Evolutionary conservation across 2,797 vertebrate genomes (phyloP).

Genomic region (Hybognathus amarus): DNA sequence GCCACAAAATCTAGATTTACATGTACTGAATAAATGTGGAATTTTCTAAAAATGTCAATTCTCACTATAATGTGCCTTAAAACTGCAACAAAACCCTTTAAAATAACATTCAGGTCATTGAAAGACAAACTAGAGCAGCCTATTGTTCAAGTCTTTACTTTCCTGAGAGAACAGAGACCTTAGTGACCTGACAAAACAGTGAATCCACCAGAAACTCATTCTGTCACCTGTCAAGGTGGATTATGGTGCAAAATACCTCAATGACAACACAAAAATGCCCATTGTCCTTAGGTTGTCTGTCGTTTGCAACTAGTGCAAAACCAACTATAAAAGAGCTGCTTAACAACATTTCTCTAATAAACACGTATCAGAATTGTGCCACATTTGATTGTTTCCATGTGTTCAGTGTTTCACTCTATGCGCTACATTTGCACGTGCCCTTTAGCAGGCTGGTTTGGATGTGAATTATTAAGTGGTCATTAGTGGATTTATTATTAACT

Average conservation of each 20-base stretch:
- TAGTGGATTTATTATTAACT: neutral
- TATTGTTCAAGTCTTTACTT: constrained; percentile 56
- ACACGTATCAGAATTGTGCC: neutral
- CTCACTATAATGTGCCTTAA: constrained; percentile 58
- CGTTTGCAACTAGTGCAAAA: constrained; percentile 16
- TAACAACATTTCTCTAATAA: neutral
- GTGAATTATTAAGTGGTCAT: neutral
- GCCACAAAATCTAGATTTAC: constrained; percentile 58
- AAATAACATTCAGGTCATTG: constrained; percentile 47
- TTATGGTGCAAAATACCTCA: constrained; percentile 4
- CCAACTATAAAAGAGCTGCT: constrained; percentile 5
- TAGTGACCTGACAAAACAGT: constrained; percentile 44
- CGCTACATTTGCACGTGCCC: neutral
- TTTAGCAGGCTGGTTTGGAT: constrained; percentile 9
- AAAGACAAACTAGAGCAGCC: constrained; percentile 38
- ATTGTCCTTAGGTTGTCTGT: constrained; percentile 29
- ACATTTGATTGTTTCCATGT: constrained; percentile 10
- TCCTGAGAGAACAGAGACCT: constrained; percentile 55
- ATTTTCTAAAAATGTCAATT: constrained; percentile 45
- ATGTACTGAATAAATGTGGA: constrained; percentile 30
- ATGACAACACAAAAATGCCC: constrained; percentile 10
- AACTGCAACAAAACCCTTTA: constrained; percentile 40
- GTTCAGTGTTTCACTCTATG: neutral
- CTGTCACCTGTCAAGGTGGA: constrained; percentile 20
- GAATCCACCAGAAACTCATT: constrained; percentile 40